These are phyloP conservation scores for Takifugu rubripes DNA, from an alignment of 2,797 vertebrate species.

Conservation along the genomic window DNA sequence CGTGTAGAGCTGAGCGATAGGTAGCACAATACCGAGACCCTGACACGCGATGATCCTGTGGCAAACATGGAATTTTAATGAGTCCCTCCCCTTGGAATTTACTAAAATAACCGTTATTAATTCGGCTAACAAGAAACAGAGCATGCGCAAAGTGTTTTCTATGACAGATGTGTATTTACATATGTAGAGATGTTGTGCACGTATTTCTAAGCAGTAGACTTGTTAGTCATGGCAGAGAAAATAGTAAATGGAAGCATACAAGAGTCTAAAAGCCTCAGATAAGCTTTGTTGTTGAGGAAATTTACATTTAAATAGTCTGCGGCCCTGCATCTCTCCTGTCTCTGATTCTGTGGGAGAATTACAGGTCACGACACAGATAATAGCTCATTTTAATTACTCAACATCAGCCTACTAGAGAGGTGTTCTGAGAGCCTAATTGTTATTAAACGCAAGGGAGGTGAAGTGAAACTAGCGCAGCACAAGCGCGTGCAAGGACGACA, in stretches of 20 bases:
- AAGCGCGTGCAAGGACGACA: conserved; percentile 36
- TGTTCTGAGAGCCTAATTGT: conserved; percentile 22
- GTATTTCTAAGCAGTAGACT: too few species aligned
- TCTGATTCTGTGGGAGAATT: conserved; percentile 32
- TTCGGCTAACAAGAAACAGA: too few species aligned
- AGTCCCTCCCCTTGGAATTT: too few species aligned
- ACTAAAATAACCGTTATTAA: too few species aligned
- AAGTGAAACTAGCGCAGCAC: conserved; percentile 39
- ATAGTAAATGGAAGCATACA: conserved; percentile 44
- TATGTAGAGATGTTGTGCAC: too few species aligned
- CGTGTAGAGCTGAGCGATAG: too few species aligned
- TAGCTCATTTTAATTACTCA: conserved; percentile 39
- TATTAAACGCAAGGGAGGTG: conserved; percentile 48
- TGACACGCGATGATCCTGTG: too few species aligned
- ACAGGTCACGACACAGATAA: conserved; percentile 37
- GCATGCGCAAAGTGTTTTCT: too few species aligned
- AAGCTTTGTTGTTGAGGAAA: conserved; percentile 46
- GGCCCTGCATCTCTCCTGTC: conserved; percentile 29
- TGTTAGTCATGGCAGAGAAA: background rate
- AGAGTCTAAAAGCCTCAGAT: conserved; percentile 52
- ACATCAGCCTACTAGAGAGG: conserved; percentile 35
- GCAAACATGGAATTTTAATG: too few species aligned
- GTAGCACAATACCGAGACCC: too few species aligned
- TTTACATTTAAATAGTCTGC: conserved; percentile 68
- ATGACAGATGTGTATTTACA: too few species aligned